Base-by-base conservation (phyloP, 2,888 invertebrate genomes). In the Creontiades dilutus region DNA sequence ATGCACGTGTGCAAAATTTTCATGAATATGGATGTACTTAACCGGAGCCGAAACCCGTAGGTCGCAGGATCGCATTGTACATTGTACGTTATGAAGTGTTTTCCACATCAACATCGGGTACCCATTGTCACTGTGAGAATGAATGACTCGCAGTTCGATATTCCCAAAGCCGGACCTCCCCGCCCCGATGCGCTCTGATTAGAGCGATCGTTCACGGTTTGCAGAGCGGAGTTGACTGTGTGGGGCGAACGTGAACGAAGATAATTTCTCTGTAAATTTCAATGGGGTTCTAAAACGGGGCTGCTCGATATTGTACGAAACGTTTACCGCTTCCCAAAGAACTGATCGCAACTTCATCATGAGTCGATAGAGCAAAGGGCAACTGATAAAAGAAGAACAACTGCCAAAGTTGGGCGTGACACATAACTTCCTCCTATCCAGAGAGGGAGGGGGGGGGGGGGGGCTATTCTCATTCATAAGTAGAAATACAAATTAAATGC, bases 1-100 rank as follows among this genome's bases (percentile, higher is more conserved):
- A 82, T 82, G 82, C 82, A 82, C 82, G 82, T 82, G 68, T 52
- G 68, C 19, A 19, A 82, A 82, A 82, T 82, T 82, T 52, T 27
- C 48, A 82, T 82, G 82, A 48, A 82, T 82, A 82, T 82, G 82
- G 68, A 68, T 68, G 19, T 12, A 23, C 23, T 19, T 68, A 68
- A 68, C 23, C 27, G 23, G n/a, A 5, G n/a, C 57, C 57, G n/a
- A 37, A 37, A 68, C 23, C 68, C 68, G 68, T 23, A 23, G 68
- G 11, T 68, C 57, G 57, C 57, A 16, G 7, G n/a, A 68, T 68
- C 68, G 68, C 68, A 68, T 68, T 68, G 68, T 68, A 23, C 68
- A 37, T 14, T 23, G 68, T 11, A 61, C 19, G 68, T 23, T 68
- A 68, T 68, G 11, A 68, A 68, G 23, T 23, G 68, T 68, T 68